Evolutionary conservation across 2,888 invertebrate genomes (phyloP).

Genomic region (Nomada flava): DNA sequence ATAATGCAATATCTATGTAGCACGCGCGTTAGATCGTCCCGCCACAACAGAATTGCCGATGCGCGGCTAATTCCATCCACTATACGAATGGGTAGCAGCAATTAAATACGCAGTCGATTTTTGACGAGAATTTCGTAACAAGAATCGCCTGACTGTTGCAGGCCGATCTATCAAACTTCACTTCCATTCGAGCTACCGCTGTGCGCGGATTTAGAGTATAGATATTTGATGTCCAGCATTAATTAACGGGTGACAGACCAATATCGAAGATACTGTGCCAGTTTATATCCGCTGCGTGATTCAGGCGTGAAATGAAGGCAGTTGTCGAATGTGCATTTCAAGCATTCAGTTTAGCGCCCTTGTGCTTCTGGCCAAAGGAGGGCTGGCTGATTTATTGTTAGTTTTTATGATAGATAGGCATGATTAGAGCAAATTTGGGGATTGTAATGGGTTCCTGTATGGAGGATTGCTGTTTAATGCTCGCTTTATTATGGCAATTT

Average conservation of each 20-base stretch:
- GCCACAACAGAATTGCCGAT: slow-evolving; percentile 45
- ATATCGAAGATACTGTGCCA: slow-evolving; percentile 23
- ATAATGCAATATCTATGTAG: slow-evolving; percentile 78
- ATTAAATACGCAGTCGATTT: no score
- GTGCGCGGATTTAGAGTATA: slow-evolving; percentile 31
- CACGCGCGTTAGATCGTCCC: slow-evolving; percentile 26
- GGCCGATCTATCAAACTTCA: slow-evolving; percentile 59
- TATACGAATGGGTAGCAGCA: slow-evolving; percentile 24
- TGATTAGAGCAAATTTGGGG: neutral
- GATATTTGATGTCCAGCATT: slow-evolving; percentile 24
- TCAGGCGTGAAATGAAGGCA: neutral
- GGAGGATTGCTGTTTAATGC: neutral
- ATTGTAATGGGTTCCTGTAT: neutral
- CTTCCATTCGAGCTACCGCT: slow-evolving; percentile 14
- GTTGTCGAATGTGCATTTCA: neutral
- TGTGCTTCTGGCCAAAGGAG: neutral
- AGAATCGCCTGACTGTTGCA: slow-evolving; percentile 20
- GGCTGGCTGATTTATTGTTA: neutral
- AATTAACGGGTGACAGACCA: slow-evolving; percentile 53
- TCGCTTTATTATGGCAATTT: neutral
- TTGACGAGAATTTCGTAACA: neutral
- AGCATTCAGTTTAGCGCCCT: neutral
- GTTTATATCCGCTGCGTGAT: neutral
- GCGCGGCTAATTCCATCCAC: slow-evolving; percentile 27
- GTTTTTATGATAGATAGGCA: neutral